These are phyloP conservation scores for Dyspetes luteomarginatus DNA, from an alignment of 2,888 invertebrate species.

Conservation along the genomic window DNA sequence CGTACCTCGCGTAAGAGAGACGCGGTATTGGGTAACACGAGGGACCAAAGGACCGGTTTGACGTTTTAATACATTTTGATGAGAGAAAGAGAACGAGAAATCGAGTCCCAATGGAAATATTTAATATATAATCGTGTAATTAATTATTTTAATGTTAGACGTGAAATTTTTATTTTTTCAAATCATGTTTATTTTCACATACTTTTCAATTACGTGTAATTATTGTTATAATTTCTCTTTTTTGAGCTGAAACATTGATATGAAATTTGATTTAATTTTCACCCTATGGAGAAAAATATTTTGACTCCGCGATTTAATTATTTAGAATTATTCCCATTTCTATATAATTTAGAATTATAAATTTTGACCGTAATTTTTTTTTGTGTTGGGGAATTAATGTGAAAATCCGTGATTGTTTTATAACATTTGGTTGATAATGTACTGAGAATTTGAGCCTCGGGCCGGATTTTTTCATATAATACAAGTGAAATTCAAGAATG, in stretches of 20 bases:
- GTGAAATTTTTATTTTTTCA: neutral
- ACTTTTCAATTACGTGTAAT: neutral
- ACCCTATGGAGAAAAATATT: too few species aligned
- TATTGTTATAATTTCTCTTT: neutral
- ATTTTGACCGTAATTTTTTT: too few species aligned
- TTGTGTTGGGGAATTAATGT: too few species aligned
- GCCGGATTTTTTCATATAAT: too few species aligned
- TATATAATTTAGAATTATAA: too few species aligned
- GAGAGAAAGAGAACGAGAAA: neutral
- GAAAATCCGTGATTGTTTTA: too few species aligned
- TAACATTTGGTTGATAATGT: too few species aligned
- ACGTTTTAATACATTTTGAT: neutral
- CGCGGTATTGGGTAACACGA: slow-evolving; percentile 8
- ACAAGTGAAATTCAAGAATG: too few species aligned
- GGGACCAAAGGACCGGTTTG: neutral
- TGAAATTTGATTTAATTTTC: too few species aligned
- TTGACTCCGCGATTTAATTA: neutral
- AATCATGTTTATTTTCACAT: too few species aligned
- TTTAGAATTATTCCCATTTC: too few species aligned
- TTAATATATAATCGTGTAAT: neutral
- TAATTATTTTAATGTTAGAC: neutral
- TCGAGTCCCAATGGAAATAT: neutral
- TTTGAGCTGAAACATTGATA: neutral
- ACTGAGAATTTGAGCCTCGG: too few species aligned
- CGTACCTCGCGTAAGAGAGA: slow-evolving; percentile 3